These are phyloP conservation scores for Lanius ludovicianus DNA, from an alignment of 2,113 vertebrate species.

Conservation along the genomic window DNA sequence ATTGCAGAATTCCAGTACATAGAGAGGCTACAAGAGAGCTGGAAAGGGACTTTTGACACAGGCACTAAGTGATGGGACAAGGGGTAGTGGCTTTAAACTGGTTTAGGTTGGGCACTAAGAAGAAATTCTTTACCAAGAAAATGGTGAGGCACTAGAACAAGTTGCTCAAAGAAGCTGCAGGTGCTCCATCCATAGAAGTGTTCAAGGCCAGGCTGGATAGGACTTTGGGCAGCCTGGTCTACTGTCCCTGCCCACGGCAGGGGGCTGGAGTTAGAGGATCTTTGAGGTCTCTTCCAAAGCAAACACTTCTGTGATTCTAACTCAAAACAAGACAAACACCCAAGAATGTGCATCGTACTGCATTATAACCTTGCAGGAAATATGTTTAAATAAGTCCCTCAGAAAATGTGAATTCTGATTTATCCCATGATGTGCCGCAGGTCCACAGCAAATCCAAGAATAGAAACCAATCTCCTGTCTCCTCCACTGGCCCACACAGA, in stretches of 20 bases:
- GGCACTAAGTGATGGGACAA: background rate
- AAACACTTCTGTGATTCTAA: background rate
- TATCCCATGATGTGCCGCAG: background rate
- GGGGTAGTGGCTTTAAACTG: background rate
- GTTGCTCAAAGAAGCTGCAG: background rate
- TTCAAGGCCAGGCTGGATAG: background rate
- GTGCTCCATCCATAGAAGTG: fast-evolving
- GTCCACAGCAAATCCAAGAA: background rate
- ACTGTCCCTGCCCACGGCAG: too few species aligned
- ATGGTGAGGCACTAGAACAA: background rate
- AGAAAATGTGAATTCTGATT: background rate
- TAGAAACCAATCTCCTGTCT: background rate
- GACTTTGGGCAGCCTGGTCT: background rate
- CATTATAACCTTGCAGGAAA: background rate
- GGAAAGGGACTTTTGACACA: background rate
- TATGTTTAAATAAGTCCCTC: background rate
- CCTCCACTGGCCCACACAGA: background rate
- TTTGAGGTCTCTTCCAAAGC: background rate
- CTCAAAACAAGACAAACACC: background rate
- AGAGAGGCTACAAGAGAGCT: background rate
- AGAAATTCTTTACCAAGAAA: background rate
- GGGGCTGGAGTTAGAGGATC: background rate
- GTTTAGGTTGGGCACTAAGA: background rate
- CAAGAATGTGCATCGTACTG: background rate
- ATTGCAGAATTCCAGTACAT: background rate